Conservation (phyloP, 2,113 vertebrate species). For the Bettongia penicillata region DNA sequence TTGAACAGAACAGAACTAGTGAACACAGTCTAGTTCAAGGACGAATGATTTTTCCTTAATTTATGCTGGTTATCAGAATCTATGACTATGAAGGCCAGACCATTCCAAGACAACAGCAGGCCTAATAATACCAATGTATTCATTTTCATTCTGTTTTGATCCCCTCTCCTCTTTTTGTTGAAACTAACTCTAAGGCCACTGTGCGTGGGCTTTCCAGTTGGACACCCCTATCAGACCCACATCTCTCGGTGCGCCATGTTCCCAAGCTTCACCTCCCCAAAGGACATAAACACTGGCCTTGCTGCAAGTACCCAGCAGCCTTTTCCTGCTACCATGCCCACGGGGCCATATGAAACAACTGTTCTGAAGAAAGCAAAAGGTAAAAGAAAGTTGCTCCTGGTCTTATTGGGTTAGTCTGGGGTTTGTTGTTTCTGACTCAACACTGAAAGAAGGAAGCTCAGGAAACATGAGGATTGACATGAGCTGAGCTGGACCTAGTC, state of each 20-base stretch:
- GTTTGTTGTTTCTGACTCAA: slow-evolving; percentile 8
- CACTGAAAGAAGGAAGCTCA: slow-evolving; percentile 39
- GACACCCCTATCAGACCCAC: slow-evolving; percentile 88
- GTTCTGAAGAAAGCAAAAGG: slow-evolving; percentile 85
- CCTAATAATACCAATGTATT: slow-evolving; percentile 16
- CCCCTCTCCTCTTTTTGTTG: slow-evolving; percentile 49
- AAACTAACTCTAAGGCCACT: slow-evolving; percentile 80
- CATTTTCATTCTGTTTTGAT: slow-evolving; percentile 49
- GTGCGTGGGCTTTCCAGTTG: slow-evolving; percentile 73
- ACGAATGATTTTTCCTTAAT: not conserved
- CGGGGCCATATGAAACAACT: slow-evolving; percentile 72
- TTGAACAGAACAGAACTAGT: not conserved
- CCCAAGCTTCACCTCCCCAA: slow-evolving; percentile 81
- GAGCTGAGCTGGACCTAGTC: not conserved
- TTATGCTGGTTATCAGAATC: not conserved
- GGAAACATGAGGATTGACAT: not conserved
- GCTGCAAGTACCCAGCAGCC: slow-evolving; percentile 69
- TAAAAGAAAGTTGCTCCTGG: slow-evolving; percentile 61
- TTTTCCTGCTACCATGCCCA: slow-evolving; percentile 78
- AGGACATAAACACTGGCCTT: slow-evolving; percentile 73
- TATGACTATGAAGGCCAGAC: not conserved
- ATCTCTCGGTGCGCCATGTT: slow-evolving; percentile 84
- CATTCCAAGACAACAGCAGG: no score
- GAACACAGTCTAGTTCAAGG: not conserved
- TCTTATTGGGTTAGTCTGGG: not conserved